A percentile compares a stretch with the other conserved stretches of the same genome.
These are phyloP conservation scores for Xylota segnis DNA, from an alignment of 2,888 invertebrate species.

Conservation along the genomic window DNA sequence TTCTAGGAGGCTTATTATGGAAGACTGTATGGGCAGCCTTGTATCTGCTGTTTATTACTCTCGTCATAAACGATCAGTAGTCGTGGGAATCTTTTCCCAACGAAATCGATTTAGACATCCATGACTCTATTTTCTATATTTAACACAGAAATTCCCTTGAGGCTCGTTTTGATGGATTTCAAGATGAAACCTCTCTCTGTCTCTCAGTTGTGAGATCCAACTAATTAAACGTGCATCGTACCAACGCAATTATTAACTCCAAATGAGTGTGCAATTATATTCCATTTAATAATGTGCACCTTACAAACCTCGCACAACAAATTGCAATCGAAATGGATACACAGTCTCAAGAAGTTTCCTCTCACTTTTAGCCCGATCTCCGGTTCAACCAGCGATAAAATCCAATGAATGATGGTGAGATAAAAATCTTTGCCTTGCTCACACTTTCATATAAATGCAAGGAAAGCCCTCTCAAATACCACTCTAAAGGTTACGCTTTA, in stretches of 20 bases:
- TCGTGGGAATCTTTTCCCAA: neutral
- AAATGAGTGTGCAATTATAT: slow-evolving; percentile 47
- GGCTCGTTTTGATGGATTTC: neutral
- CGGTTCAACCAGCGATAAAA: slow-evolving; percentile 27
- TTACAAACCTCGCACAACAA: slow-evolving; percentile 39
- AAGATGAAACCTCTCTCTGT: slow-evolving; percentile 1
- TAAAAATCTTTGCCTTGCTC: neutral
- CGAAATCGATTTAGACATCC: slow-evolving; percentile 1
- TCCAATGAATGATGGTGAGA: slow-evolving; percentile 16
- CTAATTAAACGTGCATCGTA: slow-evolving; percentile 44
- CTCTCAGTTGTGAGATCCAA: slow-evolving; percentile 28
- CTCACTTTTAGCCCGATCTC: slow-evolving; percentile 50
- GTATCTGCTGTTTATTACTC: too few species aligned
- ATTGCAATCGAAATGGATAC: slow-evolving; percentile 26
- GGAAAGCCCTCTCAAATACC: slow-evolving; percentile 22
- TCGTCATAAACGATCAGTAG: neutral
- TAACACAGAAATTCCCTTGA: neutral
- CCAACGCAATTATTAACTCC: slow-evolving; percentile 26
- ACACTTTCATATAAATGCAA: slow-evolving; percentile 40
- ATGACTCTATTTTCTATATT: slow-evolving; percentile 8
- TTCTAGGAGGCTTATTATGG: too few species aligned
- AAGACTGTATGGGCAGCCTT: too few species aligned
- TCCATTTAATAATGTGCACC: slow-evolving; percentile 53
- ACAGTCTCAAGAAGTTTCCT: slow-evolving; percentile 52
- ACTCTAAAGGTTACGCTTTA: slow-evolving; percentile 10